These are phyloP conservation scores for Cataglyphis albicans DNA, from an alignment of 2,888 invertebrate genomes.

Conservation along the genomic window DNA sequence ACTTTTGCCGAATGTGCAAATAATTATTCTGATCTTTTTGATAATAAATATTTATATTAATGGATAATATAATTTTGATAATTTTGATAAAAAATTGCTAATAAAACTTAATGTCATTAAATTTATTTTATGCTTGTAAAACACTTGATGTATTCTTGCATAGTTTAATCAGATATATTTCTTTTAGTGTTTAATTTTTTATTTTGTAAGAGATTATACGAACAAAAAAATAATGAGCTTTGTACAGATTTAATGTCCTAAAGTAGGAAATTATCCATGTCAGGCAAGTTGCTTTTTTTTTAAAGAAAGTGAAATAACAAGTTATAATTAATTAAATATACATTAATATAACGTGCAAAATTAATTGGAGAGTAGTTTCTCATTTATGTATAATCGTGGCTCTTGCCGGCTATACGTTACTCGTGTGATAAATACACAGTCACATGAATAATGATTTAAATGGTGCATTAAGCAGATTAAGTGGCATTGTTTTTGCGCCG, in stretches of 20 bases:
- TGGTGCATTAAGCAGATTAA: conserved; percentile 43
- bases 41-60: too few relatives aligned
- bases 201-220: too few relatives aligned
- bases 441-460: conserved; percentile 44
- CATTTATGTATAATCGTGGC: neutral
- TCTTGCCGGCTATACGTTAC: neutral
- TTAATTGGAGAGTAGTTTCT: conserved; percentile 23
- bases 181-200: neutral
- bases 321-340: conserved; percentile 32
- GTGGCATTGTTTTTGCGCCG: conserved; percentile 27
- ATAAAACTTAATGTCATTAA: neutral
- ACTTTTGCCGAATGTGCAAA: neutral
- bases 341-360: conserved; percentile 46
- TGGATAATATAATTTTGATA: too few relatives aligned
- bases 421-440: conserved; percentile 24
- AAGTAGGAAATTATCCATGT: neutral
- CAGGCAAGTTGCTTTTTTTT: neutral
- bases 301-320: conserved; percentile 6
- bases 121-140: neutral
- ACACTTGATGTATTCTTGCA: neutral
- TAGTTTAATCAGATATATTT: neutral
- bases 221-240: neutral
- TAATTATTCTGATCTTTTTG: too few relatives aligned
- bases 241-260: neutral
- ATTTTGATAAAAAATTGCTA: too few relatives aligned